Base-by-base conservation (phyloP, 1,140 invertebrate genomes). In the Lordiphosa mommai region DNA sequence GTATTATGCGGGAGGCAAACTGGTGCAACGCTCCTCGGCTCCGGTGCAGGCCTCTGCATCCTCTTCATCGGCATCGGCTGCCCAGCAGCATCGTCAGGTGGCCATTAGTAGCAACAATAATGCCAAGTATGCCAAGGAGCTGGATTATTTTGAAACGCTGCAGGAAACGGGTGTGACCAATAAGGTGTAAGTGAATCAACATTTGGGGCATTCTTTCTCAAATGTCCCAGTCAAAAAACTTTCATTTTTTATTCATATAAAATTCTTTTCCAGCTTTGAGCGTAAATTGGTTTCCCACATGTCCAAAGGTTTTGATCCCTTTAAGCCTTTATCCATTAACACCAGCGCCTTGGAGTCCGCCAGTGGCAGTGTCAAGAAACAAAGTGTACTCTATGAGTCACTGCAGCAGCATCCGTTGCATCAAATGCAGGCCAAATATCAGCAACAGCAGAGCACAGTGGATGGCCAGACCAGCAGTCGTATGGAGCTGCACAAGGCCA, bases 101-200 rank as follows among this genome's bases (percentile, higher is more conserved):
- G 69, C 72, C 46, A 64, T 59, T 4, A 27, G 6, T 27, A 27
- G 23, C 27, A 82, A 72, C 33, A 74, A 61, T 49, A 84, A 72
- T 69, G 73, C 74, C 49, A 88, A 79, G 59, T 88, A 88, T 20
- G 44, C 61, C 47, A 88, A 88, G 58, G 86, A 88, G 37, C 52
- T 86, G 59, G 86, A 88, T 33, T 88, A 82, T 32, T 82, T 85
- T 47, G 86, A 88, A 48, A 77, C 86, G 10, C 48, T 88, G 36
- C 86, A 86, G 38, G 86, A 88, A 38, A 88, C 86, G 13, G 86
- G 86, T n/a, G 86, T 88, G 1, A 88, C 86, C 50, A 88, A 88
- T 20, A 86, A 88, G 65, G 86, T 88, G 86, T 88, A 65, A 73
- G 77, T 79, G n/a, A n/a, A n/a, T n/a, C n/a, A n/a, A n/a, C n/a